These are phyloP conservation scores for Meta bourneti DNA, from an alignment of 2,888 invertebrate species.

Conservation along the genomic window DNA sequence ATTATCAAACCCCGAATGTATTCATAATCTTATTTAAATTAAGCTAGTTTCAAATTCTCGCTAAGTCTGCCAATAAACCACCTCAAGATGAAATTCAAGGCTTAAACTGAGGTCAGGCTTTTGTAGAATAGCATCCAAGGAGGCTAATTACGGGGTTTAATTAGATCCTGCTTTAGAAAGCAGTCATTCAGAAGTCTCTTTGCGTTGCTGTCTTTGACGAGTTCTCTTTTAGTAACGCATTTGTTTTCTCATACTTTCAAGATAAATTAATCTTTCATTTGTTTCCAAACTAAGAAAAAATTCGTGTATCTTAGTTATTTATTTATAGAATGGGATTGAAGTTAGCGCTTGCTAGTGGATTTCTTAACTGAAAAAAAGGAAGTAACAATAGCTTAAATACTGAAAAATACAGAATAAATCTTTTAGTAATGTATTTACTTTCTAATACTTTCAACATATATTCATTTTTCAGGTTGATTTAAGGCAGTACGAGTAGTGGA, in stretches of 20 bases:
- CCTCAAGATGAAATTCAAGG: neutral
- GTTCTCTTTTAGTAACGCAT: neutral
- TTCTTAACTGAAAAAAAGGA: no score
- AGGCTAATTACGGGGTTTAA: neutral
- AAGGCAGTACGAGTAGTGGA: no score
- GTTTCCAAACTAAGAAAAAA: neutral
- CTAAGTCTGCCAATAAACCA: neutral
- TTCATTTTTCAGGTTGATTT: no score
- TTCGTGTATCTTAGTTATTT: no score
- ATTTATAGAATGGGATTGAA: no score
- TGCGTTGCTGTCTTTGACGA: neutral
- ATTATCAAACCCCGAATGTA: neutral
- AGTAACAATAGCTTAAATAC: no score
- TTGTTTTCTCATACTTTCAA: neutral
- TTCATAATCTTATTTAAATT: neutral
- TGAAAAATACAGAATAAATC: no score
- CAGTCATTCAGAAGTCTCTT: neutral
- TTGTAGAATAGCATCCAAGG: neutral
- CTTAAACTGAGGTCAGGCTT: neutral
- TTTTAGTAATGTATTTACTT: no score
- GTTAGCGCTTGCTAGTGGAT: no score
- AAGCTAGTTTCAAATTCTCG: slow-evolving; percentile 1
- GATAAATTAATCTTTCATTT: neutral
- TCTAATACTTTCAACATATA: no score
- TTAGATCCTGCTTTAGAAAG: neutral